Evolutionary conservation across 2,888 invertebrate species (phyloP), one percentile per base, ranked within the genome.

Genomic region (Eupithecia dodoneata): DNA sequence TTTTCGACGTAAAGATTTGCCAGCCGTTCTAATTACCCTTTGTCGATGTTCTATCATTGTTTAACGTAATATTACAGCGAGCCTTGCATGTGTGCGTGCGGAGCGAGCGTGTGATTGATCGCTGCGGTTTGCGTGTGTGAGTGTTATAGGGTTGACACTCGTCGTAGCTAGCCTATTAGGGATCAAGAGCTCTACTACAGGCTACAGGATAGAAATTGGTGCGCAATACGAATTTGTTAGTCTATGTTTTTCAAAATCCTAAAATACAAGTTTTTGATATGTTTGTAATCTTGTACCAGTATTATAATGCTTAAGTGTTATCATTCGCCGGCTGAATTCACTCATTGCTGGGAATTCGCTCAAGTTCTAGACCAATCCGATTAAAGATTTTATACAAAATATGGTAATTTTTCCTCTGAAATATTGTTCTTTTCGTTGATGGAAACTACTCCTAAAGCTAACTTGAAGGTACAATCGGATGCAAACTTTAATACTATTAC

Each of bases 61-160:
- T 72, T 76, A 78, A 73, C 55, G 75, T 69, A 73, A 69, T 69
- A 72, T 67, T 55, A 72, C 45, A 41, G 30, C 12, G 12, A 67
- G 18, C 59, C 10, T 10, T 78, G 72, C 13, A 3, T 72, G 78
- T 82, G 82, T 81, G 83, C 78, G 83, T 80, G 83, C 69, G 73
- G 81, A 72, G 74, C 77, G 78, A 73, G 80, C 77, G 83, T 79
- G 84, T 88, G 88, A 89, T 88, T 87, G 89, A 87, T 89, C 84
- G 84, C 81, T 75, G 82, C 79, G 80, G 76, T 76, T 79, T 70
- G 77, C 69, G 42, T 83, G 85, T 86, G 86, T 86, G 84, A 75
- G 86, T 85, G 79, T 81, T 75, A 72, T 79, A 89, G 88, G 89
- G 89, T 85, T 88, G 87, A 80, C 86, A 75, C 81, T n/a, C 30